phyloP scores from a whole-genome alignment of 2,113 vertebrate species.

The Maccullochella peelii region DNA sequence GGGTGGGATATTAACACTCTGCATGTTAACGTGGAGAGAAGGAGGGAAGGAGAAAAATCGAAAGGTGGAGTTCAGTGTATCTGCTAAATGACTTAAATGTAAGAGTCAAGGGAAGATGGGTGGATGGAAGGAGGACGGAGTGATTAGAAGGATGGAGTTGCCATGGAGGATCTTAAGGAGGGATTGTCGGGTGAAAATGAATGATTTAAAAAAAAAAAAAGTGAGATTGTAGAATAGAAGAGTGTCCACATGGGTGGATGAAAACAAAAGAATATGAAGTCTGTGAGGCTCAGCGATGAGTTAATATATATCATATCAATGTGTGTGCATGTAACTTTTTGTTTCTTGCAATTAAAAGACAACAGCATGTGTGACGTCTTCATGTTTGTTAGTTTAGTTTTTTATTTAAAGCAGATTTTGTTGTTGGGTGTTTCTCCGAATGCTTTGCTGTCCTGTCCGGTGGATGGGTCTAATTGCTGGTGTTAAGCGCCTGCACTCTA shows the following conservation, averaged over 20 bases:
- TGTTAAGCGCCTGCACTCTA: not conserved
- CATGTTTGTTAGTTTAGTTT: too few relatives aligned
- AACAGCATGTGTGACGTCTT: not conserved
- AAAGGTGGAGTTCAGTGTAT: not conserved
- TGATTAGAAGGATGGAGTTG: not conserved
- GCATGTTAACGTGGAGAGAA: not conserved
- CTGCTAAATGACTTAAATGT: not conserved
- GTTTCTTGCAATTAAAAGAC: not conserved
- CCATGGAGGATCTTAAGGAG: not conserved
- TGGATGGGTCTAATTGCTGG: not conserved
- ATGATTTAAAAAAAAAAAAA: too few relatives aligned
- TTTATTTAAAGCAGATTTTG: not conserved
- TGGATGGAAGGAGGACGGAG: not conserved
- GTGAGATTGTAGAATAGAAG: too few relatives aligned
- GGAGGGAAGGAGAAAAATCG: too few relatives aligned
- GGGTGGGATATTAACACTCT: conserved; percentile 20
- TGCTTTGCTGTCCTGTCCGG: not conserved
- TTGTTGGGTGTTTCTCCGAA: not conserved
- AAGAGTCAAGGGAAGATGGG: not conserved
- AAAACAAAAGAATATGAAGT: too few relatives aligned
- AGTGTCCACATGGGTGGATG: too few relatives aligned
- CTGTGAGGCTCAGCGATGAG: too few relatives aligned
- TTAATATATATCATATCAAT: too few relatives aligned
- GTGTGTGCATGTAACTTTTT: not conserved
- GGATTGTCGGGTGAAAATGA: not conserved